Evolutionary conservation across 2,113 vertebrate species (phyloP).

Genomic region (Perca flavescens): DNA sequence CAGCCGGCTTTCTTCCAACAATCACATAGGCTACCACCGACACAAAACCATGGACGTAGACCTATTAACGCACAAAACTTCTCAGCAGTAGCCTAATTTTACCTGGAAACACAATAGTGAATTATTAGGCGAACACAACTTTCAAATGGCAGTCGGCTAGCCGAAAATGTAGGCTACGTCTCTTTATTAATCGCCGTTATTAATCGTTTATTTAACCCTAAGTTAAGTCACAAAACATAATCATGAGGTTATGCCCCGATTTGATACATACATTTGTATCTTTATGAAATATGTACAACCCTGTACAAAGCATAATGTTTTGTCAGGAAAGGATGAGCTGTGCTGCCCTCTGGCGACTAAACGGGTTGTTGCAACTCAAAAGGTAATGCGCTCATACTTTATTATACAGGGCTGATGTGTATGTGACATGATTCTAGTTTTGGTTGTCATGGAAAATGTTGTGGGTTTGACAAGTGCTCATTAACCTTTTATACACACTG

Average conservation of each 20-base stretch:
- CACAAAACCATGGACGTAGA: no score
- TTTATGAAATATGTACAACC: not conserved
- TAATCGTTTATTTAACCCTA: not conserved
- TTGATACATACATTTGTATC: not conserved
- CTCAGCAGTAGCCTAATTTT: conserved; percentile 51
- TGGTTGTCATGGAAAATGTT: not conserved
- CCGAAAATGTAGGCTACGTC: not conserved
- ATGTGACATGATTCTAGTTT: not conserved
- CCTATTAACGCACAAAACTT: conserved; percentile 23
- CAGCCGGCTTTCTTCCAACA: not conserved
- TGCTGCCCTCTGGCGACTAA: conserved; percentile 59
- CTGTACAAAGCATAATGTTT: not conserved
- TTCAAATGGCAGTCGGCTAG: no score
- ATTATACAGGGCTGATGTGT: not conserved
- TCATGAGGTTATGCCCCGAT: no score
- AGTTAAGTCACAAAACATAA: accelerated
- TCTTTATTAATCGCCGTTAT: no score
- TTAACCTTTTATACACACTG: not conserved
- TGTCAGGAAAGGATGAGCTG: not conserved
- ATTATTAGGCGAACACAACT: no score
- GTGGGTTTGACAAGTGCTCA: not conserved
- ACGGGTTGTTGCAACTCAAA: not conserved
- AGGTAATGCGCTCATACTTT: not conserved
- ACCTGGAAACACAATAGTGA: conserved; percentile 63
- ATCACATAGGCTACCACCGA: not conserved